Evolutionary conservation across 2,888 invertebrate species (phyloP), one percentile per base, ranked within the genome.

Genomic region (Clanis bilineata): DNA sequence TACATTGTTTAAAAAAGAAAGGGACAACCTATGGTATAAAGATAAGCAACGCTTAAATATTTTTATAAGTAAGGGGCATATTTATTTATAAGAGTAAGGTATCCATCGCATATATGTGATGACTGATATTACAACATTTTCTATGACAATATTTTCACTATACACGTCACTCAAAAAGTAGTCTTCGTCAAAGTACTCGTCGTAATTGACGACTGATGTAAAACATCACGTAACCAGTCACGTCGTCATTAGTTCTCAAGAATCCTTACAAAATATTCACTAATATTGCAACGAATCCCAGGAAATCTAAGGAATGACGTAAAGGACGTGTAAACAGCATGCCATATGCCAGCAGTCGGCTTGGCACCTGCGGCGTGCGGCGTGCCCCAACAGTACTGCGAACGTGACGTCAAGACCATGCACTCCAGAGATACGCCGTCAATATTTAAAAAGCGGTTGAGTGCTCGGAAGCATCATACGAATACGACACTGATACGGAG

Each of bases 391-490:
- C 36, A 36, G 18, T 57, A 43, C 23, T 58, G 59, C 65, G 68
- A 59, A 60, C 63, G 60, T 73, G 81, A 77, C 78, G 78, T 70
- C 68, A 64, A 58, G 60, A 57, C 56, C 59, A 58, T 63, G 57
- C 59, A 38, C 64, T 66, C 63, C 55, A 64, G 58, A 70, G 79
- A 79, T 79, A 77, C 77, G 66, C 51, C 55, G 62, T 60, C 25
- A 58, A 54, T 66, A 67, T 76, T 82, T 83, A 83, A 77, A 82
- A 79, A 72, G 73, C 73, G 59, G 65, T 57, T 38, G 36, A 23
- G 54, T 22, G 43, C 36, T 43, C 3, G 18, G 23, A n/a, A 54
- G 58, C 59, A 66, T 69, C 74, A 76, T 76, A 76, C 69, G 70
- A 67, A 47, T 67, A 60, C 51, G 38, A 57, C 54, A 56, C 65